These are phyloP conservation scores for Manis javanica DNA, from an alignment of 2,797 vertebrate species.

Conservation along the genomic window DNA sequence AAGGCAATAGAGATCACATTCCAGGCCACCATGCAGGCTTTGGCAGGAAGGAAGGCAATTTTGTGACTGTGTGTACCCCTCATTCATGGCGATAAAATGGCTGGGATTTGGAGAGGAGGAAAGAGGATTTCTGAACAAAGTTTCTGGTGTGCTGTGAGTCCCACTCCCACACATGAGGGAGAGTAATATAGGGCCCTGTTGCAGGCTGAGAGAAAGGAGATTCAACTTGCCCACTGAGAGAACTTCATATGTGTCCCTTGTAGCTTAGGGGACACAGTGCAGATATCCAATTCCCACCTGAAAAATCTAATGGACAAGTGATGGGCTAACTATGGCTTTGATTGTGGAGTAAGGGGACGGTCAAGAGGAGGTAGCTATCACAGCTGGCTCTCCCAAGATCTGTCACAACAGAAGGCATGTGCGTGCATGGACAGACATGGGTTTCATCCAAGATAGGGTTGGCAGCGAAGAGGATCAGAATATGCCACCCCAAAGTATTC, in stretches of 20 bases:
- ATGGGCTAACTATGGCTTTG: not conserved
- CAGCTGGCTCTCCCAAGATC: not conserved
- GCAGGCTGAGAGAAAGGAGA: not conserved
- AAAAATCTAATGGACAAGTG: not conserved
- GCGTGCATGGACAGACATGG: not conserved
- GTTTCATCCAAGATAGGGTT: not conserved
- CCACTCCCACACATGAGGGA: not conserved
- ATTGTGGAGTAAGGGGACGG: not conserved
- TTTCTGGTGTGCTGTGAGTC: not conserved
- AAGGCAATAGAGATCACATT: not conserved
- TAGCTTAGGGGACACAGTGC: not conserved
- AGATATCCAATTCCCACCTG: not conserved
- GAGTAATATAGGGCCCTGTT: not conserved
- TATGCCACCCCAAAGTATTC: not conserved
- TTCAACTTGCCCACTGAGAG: not conserved
- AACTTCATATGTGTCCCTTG: not conserved
- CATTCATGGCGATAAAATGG: not conserved
- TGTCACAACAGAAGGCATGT: not conserved
- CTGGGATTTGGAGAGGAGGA: not conserved
- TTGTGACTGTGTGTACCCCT: not conserved
- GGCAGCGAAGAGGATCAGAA: not conserved
- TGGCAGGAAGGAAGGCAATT: not conserved
- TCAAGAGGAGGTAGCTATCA: not conserved
- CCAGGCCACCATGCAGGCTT: not conserved
- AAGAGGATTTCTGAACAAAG: not conserved